phyloP scores from a whole-genome alignment of 2,797 vertebrate species.

The Smutsia temminckii region DNA sequence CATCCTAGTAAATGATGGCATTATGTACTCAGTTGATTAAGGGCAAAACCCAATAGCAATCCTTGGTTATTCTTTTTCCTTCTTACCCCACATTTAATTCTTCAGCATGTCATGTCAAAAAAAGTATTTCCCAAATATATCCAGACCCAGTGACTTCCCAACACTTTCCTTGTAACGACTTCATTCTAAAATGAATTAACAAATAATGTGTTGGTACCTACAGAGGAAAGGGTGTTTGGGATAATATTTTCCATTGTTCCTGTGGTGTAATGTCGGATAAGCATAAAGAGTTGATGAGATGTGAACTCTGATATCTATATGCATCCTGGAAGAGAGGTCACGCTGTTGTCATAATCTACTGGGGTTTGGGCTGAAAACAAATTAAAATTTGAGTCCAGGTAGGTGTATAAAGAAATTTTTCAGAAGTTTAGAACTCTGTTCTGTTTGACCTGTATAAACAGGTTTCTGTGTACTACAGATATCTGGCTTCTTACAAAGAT shows the following conservation, averaged over 20 bases:
- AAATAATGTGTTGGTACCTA: not conserved
- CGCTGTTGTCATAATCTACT: not conserved
- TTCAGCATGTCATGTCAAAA: not conserved
- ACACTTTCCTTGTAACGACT: not conserved
- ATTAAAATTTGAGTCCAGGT: slow-evolving; percentile 22
- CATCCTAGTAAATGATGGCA: not conserved
- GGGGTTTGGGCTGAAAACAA: not conserved
- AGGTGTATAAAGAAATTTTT: not conserved
- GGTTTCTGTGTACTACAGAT: not conserved
- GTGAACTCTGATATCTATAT: not conserved
- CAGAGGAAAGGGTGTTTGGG: not conserved
- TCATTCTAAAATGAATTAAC: not conserved
- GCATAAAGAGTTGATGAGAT: not conserved
- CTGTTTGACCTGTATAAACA: not conserved
- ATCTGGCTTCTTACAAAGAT: not conserved
- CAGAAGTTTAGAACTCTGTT: not conserved
- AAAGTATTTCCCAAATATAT: not conserved
- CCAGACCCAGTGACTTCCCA: not conserved
- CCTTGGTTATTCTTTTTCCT: not conserved
- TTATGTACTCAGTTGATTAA: not conserved
- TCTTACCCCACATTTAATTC: not conserved
- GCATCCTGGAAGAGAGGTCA: not conserved
- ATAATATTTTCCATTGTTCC: not conserved
- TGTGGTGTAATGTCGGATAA: not conserved
- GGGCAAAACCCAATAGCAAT: not conserved